phyloP scores from a whole-genome alignment of 2,797 vertebrate genomes.

The Danio tinwini region DNA sequence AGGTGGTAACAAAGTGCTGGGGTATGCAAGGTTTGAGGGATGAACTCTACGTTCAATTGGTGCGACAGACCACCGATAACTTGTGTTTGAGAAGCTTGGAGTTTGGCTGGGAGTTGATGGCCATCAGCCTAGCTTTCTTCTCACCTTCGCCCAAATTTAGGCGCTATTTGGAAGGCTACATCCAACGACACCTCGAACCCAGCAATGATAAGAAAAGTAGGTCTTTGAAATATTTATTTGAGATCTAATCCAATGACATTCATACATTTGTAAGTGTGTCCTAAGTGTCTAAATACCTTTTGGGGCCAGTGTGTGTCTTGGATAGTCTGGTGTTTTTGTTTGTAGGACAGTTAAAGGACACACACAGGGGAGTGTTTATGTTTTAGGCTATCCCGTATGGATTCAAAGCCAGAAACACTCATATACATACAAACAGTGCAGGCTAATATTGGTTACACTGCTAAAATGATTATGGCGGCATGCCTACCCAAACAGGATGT shows the following conservation, averaged over 20 bases:
- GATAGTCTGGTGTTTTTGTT: conserved; percentile 38
- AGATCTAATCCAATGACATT: neutral
- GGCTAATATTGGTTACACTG: conserved; percentile 52
- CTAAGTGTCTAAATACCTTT: neutral
- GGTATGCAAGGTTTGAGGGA: conserved; percentile 79
- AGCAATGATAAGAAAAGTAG: conserved; percentile 79
- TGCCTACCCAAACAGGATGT: conserved; percentile 65
- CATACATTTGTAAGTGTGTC: neutral
- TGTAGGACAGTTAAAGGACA: conserved; percentile 23
- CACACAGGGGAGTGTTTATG: conserved; percentile 52
- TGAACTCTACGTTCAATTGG: conserved; percentile 82
- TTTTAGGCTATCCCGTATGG: conserved; percentile 43
- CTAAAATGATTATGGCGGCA: conserved; percentile 56
- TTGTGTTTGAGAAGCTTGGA: conserved; percentile 74
- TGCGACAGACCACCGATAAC: conserved; percentile 83
- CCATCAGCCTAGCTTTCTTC: conserved; percentile 84
- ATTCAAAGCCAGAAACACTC: conserved; percentile 25
- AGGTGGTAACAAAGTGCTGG: conserved; percentile 81
- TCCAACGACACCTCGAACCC: conserved; percentile 80
- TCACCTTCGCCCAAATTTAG: conserved; percentile 84
- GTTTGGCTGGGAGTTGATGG: conserved; percentile 83
- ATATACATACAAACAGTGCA: conserved; percentile 28
- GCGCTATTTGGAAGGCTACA: conserved; percentile 83
- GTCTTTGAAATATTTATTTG: conserved; percentile 53
- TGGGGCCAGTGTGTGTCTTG: conserved; percentile 8